Percentiles rank a stretch among this genome's conserved stretches.
Evolutionary conservation across 2,888 invertebrate genomes (phyloP).

Genomic region (Hypomecis punctinalis): DNA sequence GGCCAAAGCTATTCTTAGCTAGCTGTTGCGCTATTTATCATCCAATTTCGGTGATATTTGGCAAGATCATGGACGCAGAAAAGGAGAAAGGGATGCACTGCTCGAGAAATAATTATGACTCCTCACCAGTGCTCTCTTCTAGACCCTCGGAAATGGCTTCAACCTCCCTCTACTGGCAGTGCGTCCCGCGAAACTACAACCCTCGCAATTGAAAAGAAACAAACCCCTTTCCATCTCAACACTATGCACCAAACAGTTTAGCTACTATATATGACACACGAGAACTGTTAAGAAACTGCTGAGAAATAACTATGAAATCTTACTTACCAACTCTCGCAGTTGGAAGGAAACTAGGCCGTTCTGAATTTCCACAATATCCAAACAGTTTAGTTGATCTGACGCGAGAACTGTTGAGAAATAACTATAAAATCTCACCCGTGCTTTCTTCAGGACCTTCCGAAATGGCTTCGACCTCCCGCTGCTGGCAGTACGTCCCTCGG

Average conservation of each 20-base stretch:
- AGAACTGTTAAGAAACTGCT: too few relatives aligned
- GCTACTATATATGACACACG: too few relatives aligned
- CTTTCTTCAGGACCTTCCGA: conserved; percentile 98
- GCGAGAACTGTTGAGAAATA: conserved; percentile 90
- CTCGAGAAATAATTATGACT: too few relatives aligned
- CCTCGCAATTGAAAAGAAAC: too few relatives aligned
- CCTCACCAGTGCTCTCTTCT: conserved; percentile 95
- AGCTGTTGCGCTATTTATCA: too few relatives aligned
- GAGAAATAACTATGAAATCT: too few relatives aligned
- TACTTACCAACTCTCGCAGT: conserved; percentile 81
- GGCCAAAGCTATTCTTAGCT: too few relatives aligned
- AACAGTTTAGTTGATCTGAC: conserved; percentile 98
- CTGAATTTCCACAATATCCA: conserved; percentile 98
- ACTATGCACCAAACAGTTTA: too few relatives aligned
- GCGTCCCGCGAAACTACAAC: conserved; percentile 98
- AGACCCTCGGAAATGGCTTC: conserved; percentile 99
- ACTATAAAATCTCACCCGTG: conserved; percentile 86
- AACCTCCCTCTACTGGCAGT: conserved; percentile 99
- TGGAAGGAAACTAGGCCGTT: conserved; percentile 99
- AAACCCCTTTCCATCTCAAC: too few relatives aligned
- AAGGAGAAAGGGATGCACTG: too few relatives aligned
- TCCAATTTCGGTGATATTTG: too few relatives aligned
- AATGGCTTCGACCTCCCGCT: conserved; percentile 99
- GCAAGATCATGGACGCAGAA: too few relatives aligned
- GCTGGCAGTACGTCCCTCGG: conserved; percentile 99